Percentiles rank a stretch among this genome's conserved stretches.
Conservation (phyloP, 2,888 invertebrate species). For the Plebejus melissa region DNA sequence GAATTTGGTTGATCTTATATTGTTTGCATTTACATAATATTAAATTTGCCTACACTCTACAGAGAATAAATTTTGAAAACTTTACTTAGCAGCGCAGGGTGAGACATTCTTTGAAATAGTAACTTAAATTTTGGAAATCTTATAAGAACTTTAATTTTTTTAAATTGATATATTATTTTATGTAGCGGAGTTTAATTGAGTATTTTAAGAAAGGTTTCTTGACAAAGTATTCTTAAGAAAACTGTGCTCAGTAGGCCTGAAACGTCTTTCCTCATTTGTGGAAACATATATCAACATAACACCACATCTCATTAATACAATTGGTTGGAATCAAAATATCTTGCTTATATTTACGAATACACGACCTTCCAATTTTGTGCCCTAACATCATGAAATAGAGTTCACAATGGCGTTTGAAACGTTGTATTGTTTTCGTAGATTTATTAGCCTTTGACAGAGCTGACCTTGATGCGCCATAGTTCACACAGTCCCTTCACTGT, state of each 20-base stretch:
- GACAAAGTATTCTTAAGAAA: background rate
- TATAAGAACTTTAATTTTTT: background rate
- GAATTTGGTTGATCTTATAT: background rate
- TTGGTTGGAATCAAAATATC: conserved; percentile 28
- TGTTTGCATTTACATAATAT: background rate
- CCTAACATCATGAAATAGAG: conserved; percentile 34
- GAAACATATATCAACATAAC: conserved; percentile 20
- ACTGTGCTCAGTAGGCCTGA: background rate
- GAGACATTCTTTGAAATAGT: no score
- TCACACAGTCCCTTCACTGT: conserved; percentile 77
- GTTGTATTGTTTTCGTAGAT: conserved; percentile 35
- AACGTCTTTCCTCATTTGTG: background rate
- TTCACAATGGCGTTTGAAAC: conserved; percentile 30
- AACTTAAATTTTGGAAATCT: no score
- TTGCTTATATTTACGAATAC: conserved; percentile 25
- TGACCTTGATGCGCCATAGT: conserved; percentile 70
- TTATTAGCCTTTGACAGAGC: conserved; percentile 62
- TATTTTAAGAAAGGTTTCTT: background rate
- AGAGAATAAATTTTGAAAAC: no score
- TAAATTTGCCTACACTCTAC: no score
- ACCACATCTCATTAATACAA: conserved; percentile 18
- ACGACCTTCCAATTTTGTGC: conserved; percentile 33
- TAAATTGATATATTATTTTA: background rate
- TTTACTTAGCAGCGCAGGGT: no score
- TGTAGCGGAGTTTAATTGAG: background rate